Base-by-base conservation (phyloP, 2,797 vertebrate genomes). In the Lepilemur septentrionalis region DNA sequence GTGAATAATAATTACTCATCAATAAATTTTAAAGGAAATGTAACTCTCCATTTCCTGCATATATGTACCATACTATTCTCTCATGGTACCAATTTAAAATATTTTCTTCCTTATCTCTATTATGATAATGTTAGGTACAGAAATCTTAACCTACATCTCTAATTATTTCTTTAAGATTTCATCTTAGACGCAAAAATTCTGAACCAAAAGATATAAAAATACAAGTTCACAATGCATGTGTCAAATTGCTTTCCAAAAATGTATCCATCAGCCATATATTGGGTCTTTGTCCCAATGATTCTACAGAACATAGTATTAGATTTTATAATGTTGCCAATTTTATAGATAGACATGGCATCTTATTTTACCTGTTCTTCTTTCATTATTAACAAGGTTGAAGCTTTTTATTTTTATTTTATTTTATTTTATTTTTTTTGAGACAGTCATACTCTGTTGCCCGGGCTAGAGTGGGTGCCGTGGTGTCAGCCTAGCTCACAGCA, bases 341-440 rank as follows among this genome's bases (percentile, higher is more conserved):
- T 76, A 13, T 70, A 76, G 15, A 25, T 22, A 86, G 20, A 89
- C 92, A 28, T 52, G 43, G 0, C 9, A 38, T 72, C 38, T 93
- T n/a, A 12, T 65, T 79, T 95, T n/a, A 38, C 2, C 89, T 91
- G 10, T 4, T 96, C 87, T 95, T 46, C 30, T 38, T 97, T 83
- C 6, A 43, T 94, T 43, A 83, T 63, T 69, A 50, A 48, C 32
- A 22, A 55, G 0, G 0, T 81, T 61, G 7, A 73, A 75, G 1
- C 17, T 43, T 78, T 70, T 59, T 52, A 28, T n/a, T n/a, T n/a
- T n/a, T n/a, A n/a, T n/a, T n/a, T n/a, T n/a, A n/a, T n/a, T n/a
- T n/a, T n/a, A n/a, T n/a, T 38, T 38, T 38, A 38, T 38, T 38
- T 38, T 38, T 38, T 38, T 38, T 38, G 38, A 38, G 4, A 38